Conservation (phyloP, 2,797 vertebrate genomes). For the Pseudomugil tenellus region DNA sequence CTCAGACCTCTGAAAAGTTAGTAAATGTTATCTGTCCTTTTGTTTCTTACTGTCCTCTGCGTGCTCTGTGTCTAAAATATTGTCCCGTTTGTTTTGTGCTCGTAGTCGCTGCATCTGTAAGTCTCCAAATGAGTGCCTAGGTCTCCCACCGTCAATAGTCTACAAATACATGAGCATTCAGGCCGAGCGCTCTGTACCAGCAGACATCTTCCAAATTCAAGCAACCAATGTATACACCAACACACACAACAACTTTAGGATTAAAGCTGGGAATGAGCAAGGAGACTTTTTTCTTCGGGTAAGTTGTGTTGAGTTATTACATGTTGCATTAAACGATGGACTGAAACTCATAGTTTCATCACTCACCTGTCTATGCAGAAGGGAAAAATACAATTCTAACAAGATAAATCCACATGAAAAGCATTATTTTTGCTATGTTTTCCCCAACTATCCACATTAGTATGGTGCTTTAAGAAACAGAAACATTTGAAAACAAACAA, state of each 20-base stretch:
- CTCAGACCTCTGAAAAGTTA: slow-evolving; percentile 92
- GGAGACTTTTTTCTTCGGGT: slow-evolving; percentile 89
- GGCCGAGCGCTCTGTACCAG: slow-evolving; percentile 89
- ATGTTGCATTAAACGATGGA: background rate
- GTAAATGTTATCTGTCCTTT: slow-evolving; percentile 51
- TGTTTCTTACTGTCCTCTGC: background rate
- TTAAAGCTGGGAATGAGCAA: slow-evolving; percentile 94
- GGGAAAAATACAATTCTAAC: too few species aligned
- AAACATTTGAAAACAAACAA: too few species aligned
- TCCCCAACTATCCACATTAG: too few species aligned
- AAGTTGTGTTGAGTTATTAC: slow-evolving; percentile 58
- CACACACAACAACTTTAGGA: slow-evolving; percentile 95
- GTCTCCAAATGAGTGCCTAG: slow-evolving; percentile 84
- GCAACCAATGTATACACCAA: slow-evolving; percentile 93
- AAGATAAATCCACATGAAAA: too few species aligned
- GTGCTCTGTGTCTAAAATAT: slow-evolving; percentile 4
- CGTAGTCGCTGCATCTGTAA: slow-evolving; percentile 93
- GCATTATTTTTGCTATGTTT: too few species aligned
- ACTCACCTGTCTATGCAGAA: too few species aligned
- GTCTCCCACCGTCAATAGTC: slow-evolving; percentile 87
- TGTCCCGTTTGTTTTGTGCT: slow-evolving; percentile 35
- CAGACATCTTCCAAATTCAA: slow-evolving; percentile 98
- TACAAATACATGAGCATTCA: slow-evolving; percentile 98
- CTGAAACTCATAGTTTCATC: too few species aligned
- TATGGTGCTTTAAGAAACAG: too few species aligned